These are phyloP conservation scores for Crypturellus tataupa DNA, from an alignment of 2,797 vertebrate species.

Conservation along the genomic window DNA sequence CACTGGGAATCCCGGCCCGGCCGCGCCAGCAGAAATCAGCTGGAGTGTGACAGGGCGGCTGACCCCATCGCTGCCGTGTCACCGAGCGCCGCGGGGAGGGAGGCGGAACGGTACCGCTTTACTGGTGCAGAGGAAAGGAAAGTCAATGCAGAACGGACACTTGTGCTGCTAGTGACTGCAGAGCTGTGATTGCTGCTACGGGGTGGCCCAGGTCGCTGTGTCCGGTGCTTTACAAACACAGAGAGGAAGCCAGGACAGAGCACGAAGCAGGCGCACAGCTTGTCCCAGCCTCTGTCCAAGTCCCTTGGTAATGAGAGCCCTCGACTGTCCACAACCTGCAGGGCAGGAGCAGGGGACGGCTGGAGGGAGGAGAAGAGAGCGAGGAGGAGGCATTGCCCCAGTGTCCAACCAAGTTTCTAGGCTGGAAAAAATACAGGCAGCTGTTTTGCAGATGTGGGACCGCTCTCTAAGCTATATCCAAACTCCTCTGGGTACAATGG, in stretches of 20 bases:
- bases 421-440: background rate
- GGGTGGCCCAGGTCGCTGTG: too few species aligned
- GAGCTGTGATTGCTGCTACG: background rate
- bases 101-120: background rate
- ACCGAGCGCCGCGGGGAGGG: background rate
- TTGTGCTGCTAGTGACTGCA: background rate
- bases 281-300: rapidly evolving
- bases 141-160: too few species aligned
- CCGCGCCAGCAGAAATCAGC: background rate
- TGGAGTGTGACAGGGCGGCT: background rate
- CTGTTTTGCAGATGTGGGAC: background rate
- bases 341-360: background rate
- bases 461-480: background rate
- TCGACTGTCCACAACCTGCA: background rate
- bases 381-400: background rate
- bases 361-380: background rate
- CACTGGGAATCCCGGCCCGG: rapidly evolving
- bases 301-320: background rate
- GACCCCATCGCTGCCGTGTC: background rate
- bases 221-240: rapidly evolving
- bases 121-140: background rate
- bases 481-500: background rate
- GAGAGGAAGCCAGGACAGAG: background rate
- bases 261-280: rapidly evolving
- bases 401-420: background rate